These are phyloP conservation scores for Rhagium mordax DNA, from an alignment of 2,888 invertebrate species.

Conservation along the genomic window DNA sequence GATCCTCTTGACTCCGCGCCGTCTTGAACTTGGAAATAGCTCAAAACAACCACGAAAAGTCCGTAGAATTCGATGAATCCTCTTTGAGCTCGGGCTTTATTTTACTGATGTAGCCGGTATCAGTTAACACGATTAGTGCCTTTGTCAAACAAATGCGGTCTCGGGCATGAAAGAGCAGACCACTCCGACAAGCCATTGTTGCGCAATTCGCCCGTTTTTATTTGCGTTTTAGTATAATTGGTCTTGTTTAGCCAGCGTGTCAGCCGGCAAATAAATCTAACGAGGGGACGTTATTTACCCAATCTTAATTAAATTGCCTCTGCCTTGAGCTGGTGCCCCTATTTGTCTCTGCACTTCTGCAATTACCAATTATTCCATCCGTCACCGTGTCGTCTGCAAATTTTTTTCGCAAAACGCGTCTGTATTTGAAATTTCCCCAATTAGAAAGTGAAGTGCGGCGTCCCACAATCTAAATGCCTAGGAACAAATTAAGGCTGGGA, in stretches of 20 bases:
- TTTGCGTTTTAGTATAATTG: constrained; percentile 46
- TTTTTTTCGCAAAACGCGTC: no score
- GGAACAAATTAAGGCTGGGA: no score
- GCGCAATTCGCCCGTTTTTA: constrained; percentile 43
- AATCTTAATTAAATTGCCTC: constrained; percentile 27
- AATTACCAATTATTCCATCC: constrained; percentile 2
- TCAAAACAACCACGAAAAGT: constrained; percentile 8
- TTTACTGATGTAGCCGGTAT: constrained; percentile 41
- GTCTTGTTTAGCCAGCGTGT: constrained; percentile 41
- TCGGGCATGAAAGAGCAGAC: constrained; percentile 22
- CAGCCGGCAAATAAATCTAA: constrained; percentile 45
- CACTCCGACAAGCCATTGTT: constrained; percentile 40
- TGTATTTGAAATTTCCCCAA: no score
- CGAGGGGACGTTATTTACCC: constrained; percentile 30
- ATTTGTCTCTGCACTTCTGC: constrained; percentile 18
- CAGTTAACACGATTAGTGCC: constrained; percentile 52
- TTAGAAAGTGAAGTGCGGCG: no score
- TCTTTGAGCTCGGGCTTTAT: constrained; percentile 31
- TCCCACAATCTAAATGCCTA: no score
- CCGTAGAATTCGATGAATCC: constrained; percentile 23
- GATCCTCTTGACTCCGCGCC: neutral
- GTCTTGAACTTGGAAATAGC: constrained; percentile 1
- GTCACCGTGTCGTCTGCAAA: neutral
- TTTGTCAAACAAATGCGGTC: constrained; percentile 49
- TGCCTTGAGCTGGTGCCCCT: constrained; percentile 22